These are phyloP conservation scores for Semnornis frantzii DNA, from an alignment of 2,113 vertebrate genomes.

Conservation along the genomic window DNA sequence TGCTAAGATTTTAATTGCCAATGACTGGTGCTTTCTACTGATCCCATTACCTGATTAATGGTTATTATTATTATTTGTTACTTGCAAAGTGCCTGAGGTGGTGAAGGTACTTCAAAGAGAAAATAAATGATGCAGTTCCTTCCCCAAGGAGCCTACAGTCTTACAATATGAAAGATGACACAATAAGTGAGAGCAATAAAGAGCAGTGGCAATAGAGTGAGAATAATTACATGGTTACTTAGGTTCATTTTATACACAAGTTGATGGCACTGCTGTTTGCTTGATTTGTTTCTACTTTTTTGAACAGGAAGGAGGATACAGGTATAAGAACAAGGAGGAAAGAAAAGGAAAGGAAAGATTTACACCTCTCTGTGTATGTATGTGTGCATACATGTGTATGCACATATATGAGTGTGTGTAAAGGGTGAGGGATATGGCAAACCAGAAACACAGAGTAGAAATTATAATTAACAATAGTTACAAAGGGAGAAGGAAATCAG, in stretches of 20 bases:
- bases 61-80: slow-evolving; percentile 66
- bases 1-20: slow-evolving; percentile 36
- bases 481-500: background rate
- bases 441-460: background rate
- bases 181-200: slow-evolving; percentile 60
- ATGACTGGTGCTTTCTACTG: slow-evolving; percentile 28
- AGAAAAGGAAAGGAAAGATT: background rate
- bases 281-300: slow-evolving; percentile 31
- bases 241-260: slow-evolving; percentile 46
- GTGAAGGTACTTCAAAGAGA: slow-evolving; percentile 50
- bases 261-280: slow-evolving; percentile 26
- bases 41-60: slow-evolving; percentile 45
- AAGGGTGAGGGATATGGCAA: accelerated
- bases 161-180: slow-evolving; percentile 57
- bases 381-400: accelerated
- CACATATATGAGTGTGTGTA: background rate
- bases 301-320: background rate
- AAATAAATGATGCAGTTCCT: slow-evolving; percentile 40
- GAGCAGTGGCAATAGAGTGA: background rate
- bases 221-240: slow-evolving; percentile 69
- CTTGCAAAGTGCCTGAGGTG: slow-evolving; percentile 46
- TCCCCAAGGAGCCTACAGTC: slow-evolving; percentile 49
- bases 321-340: background rate
- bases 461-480: background rate
- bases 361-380: background rate